phyloP scores from a whole-genome alignment of 2,113 vertebrate genomes.

The Microcebus lehilahytsara region DNA sequence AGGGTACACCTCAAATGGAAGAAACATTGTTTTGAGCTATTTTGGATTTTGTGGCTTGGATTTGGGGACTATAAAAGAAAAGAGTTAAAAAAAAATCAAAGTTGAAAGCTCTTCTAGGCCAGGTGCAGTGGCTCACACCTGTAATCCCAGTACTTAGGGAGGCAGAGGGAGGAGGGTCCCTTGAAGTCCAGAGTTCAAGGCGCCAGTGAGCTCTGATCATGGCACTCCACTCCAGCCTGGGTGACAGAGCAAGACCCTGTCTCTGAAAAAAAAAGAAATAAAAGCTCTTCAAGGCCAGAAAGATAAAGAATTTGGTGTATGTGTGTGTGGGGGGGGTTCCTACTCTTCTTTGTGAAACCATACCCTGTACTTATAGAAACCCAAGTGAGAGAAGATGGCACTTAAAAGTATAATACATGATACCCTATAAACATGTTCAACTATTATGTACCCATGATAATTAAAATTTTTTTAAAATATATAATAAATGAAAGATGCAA shows the following conservation, averaged over 20 bases:
- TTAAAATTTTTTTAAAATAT: too few species aligned
- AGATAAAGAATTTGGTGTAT: too few species aligned
- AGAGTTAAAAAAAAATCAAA: neutral
- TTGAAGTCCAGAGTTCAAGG: too few species aligned
- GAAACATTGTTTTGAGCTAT: neutral
- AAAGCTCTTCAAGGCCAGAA: neutral
- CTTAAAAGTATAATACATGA: neutral
- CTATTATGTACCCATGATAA: too few species aligned
- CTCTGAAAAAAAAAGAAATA: neutral
- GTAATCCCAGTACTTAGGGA: too few species aligned
- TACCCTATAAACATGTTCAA: too few species aligned
- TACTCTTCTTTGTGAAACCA: neutral
- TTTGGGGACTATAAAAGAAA: neutral
- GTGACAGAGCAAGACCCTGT: too few species aligned
- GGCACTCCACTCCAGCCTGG: too few species aligned
- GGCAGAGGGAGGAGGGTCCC: too few species aligned
- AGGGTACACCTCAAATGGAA: neutral
- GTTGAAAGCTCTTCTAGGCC: neutral
- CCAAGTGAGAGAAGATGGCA: neutral
- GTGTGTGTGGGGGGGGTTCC: too few species aligned
- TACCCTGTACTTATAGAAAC: neutral
- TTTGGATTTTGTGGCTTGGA: neutral
- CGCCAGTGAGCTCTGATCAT: too few species aligned
- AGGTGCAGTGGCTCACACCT: too few species aligned
- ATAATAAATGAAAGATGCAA: neutral